Base-by-base conservation (phyloP, 2,113 vertebrate genomes). In the Bambusicola thoracicus region DNA sequence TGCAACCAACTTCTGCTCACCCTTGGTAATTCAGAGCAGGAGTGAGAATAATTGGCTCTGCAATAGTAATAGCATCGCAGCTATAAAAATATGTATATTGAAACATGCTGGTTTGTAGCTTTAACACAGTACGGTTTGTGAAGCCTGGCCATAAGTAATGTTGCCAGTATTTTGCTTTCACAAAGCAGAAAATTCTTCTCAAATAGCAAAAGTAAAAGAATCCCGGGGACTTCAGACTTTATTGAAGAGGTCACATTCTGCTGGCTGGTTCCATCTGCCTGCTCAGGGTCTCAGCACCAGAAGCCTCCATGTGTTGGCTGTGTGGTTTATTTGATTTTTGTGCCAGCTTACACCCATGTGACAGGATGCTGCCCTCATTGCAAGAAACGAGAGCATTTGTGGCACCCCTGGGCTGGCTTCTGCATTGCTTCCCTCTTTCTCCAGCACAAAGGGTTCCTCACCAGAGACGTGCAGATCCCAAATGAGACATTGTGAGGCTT, bases 241-340 rank as follows among this genome's bases (percentile, higher is more conserved):
- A 17, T 51, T 8, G 5, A 22, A 3, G 1, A 0, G 27, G 67
- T 32, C 1, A 0, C 2, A 0, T 72, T 38, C 49, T 66, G 20
- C 30, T 3, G 1, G 27, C 30, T 3, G 1, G 0, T 46, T n/a
- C 13, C 58, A 6, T 74, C 49, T 55, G 24, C 49, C 53, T 32
- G 43, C 62, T 81, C 13, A 18, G 49, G 48, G 22, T 25, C 61
- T 73, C 1, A 2, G 53, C 30, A 34, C 5, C 68, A 70, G 67
- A 2, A 40, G 56, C 49, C 4, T 66, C 85, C 65, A 43, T 29
- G 2, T 36, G 8, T 6, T 30, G 67, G 21, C 68, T 38, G 48
- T 20, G 14, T 53, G 76, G 21, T 44, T 62, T 58, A 38, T 22
- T 30, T 53, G 40, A 43, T 0, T 1, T 63, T 55, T 36, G 2